A percentile compares a stretch with the other conserved stretches of the same genome.
Conservation (phyloP, 2,888 invertebrate species). For the Zaprionus bogoriensis region DNA sequence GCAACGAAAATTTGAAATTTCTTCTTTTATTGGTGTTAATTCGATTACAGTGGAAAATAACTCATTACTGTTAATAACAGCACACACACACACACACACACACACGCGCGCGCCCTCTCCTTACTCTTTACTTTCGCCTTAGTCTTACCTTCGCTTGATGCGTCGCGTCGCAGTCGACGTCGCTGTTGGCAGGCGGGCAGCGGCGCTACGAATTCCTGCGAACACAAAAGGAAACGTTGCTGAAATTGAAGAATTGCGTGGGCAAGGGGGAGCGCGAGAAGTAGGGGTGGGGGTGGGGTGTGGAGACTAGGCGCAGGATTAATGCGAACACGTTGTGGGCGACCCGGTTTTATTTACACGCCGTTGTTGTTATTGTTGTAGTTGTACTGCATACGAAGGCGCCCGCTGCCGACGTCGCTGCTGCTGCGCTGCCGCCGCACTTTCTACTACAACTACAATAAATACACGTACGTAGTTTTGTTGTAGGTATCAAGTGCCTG, state of each 20-base stretch:
- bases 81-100: no score
- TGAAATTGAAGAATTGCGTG: slow-evolving; percentile 16
- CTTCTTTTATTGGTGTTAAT: slow-evolving; percentile 17
- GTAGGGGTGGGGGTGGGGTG: not conserved
- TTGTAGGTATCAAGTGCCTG: slow-evolving; percentile 59
- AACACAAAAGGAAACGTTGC: slow-evolving; percentile 38
- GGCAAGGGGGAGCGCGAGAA: not conserved
- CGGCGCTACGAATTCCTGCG: slow-evolving; percentile 45
- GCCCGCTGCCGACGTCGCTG: slow-evolving; percentile 25
- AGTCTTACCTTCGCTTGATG: not conserved
- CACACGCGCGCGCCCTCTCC: no score
- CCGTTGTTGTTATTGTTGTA: no score
- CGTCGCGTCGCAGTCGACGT: slow-evolving; percentile 31
- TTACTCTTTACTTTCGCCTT: slow-evolving; percentile 7
- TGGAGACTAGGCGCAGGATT: slow-evolving; percentile 4
- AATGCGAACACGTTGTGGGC: slow-evolving; percentile 35
- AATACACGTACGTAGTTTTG: slow-evolving; percentile 26
- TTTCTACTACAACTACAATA: slow-evolving; percentile 56
- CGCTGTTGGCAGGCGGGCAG: slow-evolving; percentile 23
- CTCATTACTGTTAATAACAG: slow-evolving; percentile 3
- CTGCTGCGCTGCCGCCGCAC: slow-evolving; percentile 38
- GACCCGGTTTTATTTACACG: slow-evolving; percentile 75
- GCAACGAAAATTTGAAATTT: slow-evolving; percentile 15
- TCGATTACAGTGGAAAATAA: slow-evolving; percentile 7
- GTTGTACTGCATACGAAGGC: slow-evolving; percentile 45